Base-by-base conservation (phyloP, 2,888 invertebrate genomes). In the Parochlus steinenii region DNA sequence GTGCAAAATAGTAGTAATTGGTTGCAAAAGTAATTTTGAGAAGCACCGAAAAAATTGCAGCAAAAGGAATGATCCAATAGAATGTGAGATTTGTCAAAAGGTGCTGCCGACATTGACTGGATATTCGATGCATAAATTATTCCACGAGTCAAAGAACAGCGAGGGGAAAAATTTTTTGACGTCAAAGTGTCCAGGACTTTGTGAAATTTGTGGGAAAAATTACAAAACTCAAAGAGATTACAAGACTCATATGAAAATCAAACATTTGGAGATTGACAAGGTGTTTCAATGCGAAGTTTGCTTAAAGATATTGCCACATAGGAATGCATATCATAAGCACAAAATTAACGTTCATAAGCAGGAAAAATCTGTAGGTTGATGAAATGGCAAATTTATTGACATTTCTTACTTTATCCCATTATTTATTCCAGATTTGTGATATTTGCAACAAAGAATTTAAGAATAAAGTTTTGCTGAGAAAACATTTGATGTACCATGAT, bases 401-500 rank as follows among this genome's bases (percentile, higher is more conserved):
- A n/a, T n/a, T n/a, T n/a, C n/a, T n/a, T n/a, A n/a, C n/a, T n/a
- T n/a, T n/a, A n/a, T n/a, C n/a, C n/a, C n/a, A n/a, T n/a, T n/a
- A n/a, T n/a, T n/a, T n/a, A n/a, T n/a, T n/a, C n/a, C n/a, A n/a
- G n/a, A n/a, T n/a, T n/a, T 36, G 36, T 22, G 24, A 28, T 11
- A 25, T 36, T 6, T 36, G 36, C 12, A n/a, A 17, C 2, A 36
- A 36, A 18, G 30, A 30, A 2, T 36, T 36, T 17, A 10, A 30
- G 8, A 36, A 29, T n/a, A 29, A 29, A 24, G 23, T 29, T 17
- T n/a, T 36, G 2, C 14, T 36, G 3, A 20, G 20, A 11, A 36
- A 36, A 18, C 36, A 36, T 14, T 23, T 30, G 36, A 36, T 36
- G 11, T 36, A 36, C 11, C 36, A 36, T 22, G 30, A 36, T 17